These are phyloP conservation scores for Sturmia bella DNA, from an alignment of 2,888 invertebrate species.

Conservation along the genomic window DNA sequence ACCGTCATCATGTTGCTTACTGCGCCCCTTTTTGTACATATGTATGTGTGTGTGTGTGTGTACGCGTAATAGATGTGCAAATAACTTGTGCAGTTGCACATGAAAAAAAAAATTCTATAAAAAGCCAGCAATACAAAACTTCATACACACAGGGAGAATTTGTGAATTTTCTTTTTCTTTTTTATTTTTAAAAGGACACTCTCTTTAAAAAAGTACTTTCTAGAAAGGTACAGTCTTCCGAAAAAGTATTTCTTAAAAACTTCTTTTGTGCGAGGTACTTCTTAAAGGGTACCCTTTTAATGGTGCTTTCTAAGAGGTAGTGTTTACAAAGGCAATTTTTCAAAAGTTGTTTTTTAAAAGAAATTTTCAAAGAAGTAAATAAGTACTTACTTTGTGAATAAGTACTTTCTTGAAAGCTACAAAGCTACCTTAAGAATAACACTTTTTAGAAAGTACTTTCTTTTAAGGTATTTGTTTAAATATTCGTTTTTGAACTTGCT, in stretches of 20 bases:
- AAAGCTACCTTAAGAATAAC: too few species aligned
- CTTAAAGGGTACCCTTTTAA: not conserved
- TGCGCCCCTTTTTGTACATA: conserved; percentile 56
- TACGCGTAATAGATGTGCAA: conserved; percentile 62
- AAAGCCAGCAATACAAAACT: conserved; percentile 37
- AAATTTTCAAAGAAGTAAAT: too few species aligned
- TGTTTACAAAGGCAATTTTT: not conserved
- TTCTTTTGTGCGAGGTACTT: too few species aligned
- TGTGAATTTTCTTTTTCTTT: too few species aligned
- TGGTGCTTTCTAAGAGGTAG: not conserved
- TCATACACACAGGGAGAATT: conserved; percentile 22
- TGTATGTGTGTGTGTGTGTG: conserved; percentile 9
- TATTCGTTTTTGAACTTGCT: too few species aligned
- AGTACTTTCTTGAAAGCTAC: too few species aligned
- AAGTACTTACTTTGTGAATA: too few species aligned
- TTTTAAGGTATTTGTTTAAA: too few species aligned
- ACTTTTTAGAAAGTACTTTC: too few species aligned
- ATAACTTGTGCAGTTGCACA: conserved; percentile 61
- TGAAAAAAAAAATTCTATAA: conserved; percentile 38
- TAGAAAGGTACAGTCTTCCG: not conserved
- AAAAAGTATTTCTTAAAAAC: not conserved
- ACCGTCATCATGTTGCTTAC: conserved; percentile 63
- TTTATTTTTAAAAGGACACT: too few species aligned
- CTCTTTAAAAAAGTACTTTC: not conserved
- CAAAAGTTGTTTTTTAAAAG: not conserved